Base-by-base conservation (phyloP, 2,797 vertebrate genomes). In the Eulemur rubriventer region DNA sequence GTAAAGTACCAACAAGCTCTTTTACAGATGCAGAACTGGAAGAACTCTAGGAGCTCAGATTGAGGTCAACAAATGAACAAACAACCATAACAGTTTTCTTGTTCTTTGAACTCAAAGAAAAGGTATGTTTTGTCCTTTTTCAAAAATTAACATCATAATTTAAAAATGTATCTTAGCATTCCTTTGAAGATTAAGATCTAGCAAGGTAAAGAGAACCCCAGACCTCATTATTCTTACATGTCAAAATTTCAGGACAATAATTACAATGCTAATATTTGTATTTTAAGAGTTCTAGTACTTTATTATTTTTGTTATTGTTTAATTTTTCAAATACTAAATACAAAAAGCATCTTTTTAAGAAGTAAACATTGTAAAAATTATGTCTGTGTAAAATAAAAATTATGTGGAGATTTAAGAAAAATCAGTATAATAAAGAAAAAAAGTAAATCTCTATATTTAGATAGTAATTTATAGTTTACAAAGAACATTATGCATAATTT, bases 271-370 rank as follows among this genome's bases (percentile, higher is more conserved):
- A 73, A 30, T 20, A 17, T 46, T 30, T 18, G 50, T 50, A 24
- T 26, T 16, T 55, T n/a, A 70, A 43, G 33, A 41, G 8, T 35
- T 52, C 59, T 59, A 83, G 2, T 59, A 70, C 59, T 41, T 82
- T 78, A 28, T 57, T 59, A 8, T 24, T 80, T 69, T 57, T n/a
- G 26, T 38, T 72, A 73, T 7, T 69, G 20, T 63, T 76, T 85
- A 7, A 0, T n/a, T 91, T 81, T 86, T 82, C 16, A 69, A 75
- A 83, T n/a, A 61, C 8, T 35, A 70, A 7, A 81, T 70, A 9
- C 57, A 20, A 92, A 91, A 96, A 63, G 10, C 20, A 76, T 69
- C 50, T 79, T 92, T 83, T 89, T 33, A 80, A 50, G 41, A 95
- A 87, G 55, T 28, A 82, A 9, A 17, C 38, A 63, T 35, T 50